phyloP scores from a whole-genome alignment of 2,888 invertebrate genomes.

The Sipha maydis region DNA sequence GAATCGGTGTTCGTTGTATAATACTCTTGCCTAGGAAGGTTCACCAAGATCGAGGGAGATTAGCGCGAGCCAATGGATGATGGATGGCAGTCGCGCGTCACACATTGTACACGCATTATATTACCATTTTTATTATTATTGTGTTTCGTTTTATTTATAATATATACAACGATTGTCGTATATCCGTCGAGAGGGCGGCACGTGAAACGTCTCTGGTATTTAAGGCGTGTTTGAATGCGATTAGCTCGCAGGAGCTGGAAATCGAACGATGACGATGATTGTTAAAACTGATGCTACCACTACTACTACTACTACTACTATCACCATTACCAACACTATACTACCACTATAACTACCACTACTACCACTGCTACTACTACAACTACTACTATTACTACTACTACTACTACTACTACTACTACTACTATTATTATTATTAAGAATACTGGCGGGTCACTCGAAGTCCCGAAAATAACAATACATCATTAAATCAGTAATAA shows the following conservation, averaged over 20 bases:
- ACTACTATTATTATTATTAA: not conserved
- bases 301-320: not conserved
- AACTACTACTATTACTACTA: not conserved
- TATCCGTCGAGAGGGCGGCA: not conserved
- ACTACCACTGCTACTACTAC: not conserved
- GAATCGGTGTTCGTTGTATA: not conserved
- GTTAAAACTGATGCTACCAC: not conserved
- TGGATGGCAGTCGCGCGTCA: constrained; percentile 22
- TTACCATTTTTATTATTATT: constrained; percentile 1
- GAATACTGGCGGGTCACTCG: constrained; percentile 34
- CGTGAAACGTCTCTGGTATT: constrained; percentile 44
- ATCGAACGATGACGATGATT: constrained; percentile 9
- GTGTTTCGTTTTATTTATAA: not conserved
- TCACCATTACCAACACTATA: not conserved
- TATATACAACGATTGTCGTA: not conserved
- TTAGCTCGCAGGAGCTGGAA: constrained; percentile 18
- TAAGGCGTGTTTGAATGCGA: constrained; percentile 37
- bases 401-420: not conserved
- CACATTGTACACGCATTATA: not conserved
- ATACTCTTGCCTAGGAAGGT: constrained; percentile 12
- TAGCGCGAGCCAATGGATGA: constrained; percentile 27
- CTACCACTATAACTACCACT: not conserved
- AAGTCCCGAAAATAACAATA: constrained; percentile 31
- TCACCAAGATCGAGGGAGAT: constrained; percentile 30
- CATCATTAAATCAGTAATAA: constrained; percentile 33